phyloP scores from a whole-genome alignment of 2,888 invertebrate species.

The Cheilosia grossa region DNA sequence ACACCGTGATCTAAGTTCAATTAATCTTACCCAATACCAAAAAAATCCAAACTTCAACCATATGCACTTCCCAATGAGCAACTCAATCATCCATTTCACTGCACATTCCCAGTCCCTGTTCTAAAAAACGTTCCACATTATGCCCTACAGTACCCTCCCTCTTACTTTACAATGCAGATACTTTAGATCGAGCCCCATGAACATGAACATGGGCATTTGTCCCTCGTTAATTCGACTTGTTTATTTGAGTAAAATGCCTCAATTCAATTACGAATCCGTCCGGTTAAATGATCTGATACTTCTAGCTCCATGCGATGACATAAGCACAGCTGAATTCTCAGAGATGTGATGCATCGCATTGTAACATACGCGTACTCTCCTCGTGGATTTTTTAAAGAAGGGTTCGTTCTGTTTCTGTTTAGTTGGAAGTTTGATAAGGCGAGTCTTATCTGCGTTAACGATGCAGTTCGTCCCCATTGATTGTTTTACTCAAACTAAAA shows the following conservation, averaged over 20 bases:
- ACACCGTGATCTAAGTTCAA: background rate
- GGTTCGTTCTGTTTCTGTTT: background rate
- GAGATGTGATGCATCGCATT: constrained; percentile 11
- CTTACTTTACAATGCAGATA: constrained; percentile 3
- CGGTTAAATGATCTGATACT: constrained; percentile 64
- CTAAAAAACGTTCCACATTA: background rate
- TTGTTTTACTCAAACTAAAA: constrained; percentile 4
- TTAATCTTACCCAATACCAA: background rate
- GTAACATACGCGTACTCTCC: background rate
- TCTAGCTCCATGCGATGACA: constrained; percentile 43
- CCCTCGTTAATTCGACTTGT: constrained; percentile 61
- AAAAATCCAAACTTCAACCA: background rate
- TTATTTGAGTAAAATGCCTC: constrained; percentile 61
- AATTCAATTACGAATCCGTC: constrained; percentile 67
- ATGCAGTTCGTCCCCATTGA: constrained; percentile 21
- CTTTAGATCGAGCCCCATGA: background rate
- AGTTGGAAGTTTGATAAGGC: constrained; percentile 33
- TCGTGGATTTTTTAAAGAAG: constrained; percentile 4
- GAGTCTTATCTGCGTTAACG: constrained; percentile 17
- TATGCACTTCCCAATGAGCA: constrained; percentile 10
- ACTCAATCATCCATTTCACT: constrained; percentile 30
- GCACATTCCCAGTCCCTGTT: constrained; percentile 7
- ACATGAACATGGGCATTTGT: constrained; percentile 37
- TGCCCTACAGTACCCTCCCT: background rate
- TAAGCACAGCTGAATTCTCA: constrained; percentile 40